Evolutionary conservation across 2,113 vertebrate genomes (phyloP), one percentile per base, ranked within the genome.

Genomic region (Aegithalos caudatus): DNA sequence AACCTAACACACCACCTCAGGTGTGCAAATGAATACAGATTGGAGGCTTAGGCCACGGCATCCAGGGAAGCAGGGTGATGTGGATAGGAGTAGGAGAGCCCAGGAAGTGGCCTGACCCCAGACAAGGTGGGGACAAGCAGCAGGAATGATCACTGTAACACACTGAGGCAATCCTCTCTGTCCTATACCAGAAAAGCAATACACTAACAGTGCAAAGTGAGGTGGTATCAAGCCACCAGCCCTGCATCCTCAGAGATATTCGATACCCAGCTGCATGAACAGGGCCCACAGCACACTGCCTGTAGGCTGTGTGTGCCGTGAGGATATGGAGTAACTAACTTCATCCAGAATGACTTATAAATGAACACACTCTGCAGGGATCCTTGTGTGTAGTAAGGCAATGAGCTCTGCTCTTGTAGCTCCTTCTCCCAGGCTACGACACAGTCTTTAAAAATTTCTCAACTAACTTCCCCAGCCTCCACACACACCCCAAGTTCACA

Each of bases 251-350:
- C 80, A 45, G 37, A 51, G 22, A 60, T 14, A 62, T 14, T 31
- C 1, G 0, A 67, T 6, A 74, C 3, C 12, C 15, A 78, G 11
- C 25, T 22, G 24, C 10, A 58, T 37, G 47, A 70, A 40, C 24
- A 58, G 12, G 3, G 10, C 50, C 27, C 44, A 37, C 25, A 56
- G 65, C 70, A 61, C 25, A 35, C 28, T 31, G 38, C 24, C 31
- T 14, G 3, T 18, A 23, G 27, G n/a, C 37, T 1, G 0, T 6
- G 28, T 10, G 33, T 9, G 50, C 51, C 28, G 0, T 1, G 2
- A 51, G 61, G n/a, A 25, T 27, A 85, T 1, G 10, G 54, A 82
- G 54, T 21, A 61, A 56, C 71, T 14, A 53, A 37, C 74, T 37
- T 61, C 62, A 82, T 4, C 2, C 50, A 61, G 38, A 78, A 2